Percentiles rank a stretch among this genome's conserved stretches.
These are phyloP conservation scores for Abrostola triplasia DNA, from an alignment of 2,888 invertebrate species.

Conservation along the genomic window DNA sequence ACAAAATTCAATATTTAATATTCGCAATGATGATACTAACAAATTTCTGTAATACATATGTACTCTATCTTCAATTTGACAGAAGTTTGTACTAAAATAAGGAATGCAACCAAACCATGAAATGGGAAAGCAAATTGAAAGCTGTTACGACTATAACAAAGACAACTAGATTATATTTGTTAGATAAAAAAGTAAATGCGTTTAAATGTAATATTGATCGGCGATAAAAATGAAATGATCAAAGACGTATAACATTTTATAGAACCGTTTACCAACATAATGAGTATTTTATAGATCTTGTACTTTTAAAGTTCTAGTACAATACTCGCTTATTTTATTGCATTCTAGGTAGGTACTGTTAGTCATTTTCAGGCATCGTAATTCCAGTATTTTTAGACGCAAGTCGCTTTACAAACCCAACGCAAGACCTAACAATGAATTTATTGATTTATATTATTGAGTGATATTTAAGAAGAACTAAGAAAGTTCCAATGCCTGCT, in stretches of 20 bases:
- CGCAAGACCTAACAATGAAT: too few relatives aligned
- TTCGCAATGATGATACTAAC: conserved; percentile 29
- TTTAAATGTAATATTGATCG: conserved; percentile 40
- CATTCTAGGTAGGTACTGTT: conserved; percentile 2
- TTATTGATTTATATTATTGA: too few relatives aligned
- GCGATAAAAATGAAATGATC: conserved; percentile 40
- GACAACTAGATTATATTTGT: conserved; percentile 55
- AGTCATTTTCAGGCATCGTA: background rate
- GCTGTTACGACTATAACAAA: conserved; percentile 56
- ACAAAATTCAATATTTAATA: conserved; percentile 1
- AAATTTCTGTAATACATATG: conserved; percentile 57
- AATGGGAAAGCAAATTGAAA: conserved; percentile 70
- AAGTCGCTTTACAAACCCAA: too few relatives aligned
- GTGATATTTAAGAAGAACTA: too few relatives aligned
- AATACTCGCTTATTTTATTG: conserved; percentile 9
- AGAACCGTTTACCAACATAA: conserved; percentile 9
- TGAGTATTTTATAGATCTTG: conserved; percentile 8
- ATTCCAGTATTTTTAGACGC: too few relatives aligned
- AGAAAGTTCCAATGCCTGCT: too few relatives aligned
- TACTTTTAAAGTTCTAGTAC: conserved; percentile 3
- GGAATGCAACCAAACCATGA: conserved; percentile 51
- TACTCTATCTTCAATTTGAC: conserved; percentile 44
- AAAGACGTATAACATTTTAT: conserved; percentile 21
- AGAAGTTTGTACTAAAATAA: too few relatives aligned
- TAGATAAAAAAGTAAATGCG: conserved; percentile 54